Evolutionary conservation across 1,140 invertebrate genomes (phyloP), one percentile per base, ranked within the genome.

Genomic region (Dolichoris vasculosae): DNA sequence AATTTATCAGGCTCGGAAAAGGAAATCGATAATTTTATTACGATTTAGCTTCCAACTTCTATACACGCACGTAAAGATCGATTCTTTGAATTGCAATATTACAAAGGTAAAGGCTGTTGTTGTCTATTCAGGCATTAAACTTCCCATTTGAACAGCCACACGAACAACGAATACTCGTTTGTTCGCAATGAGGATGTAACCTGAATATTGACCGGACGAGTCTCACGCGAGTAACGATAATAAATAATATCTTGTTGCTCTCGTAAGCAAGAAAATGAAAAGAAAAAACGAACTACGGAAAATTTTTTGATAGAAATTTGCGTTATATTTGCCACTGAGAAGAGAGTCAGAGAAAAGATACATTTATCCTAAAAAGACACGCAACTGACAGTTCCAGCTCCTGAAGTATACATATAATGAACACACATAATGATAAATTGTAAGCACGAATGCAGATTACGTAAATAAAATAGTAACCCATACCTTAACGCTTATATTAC

Each of bases 91-190:
- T 59, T 59, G 23, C 55, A 59, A 59, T 59, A 26, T 59, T 59
- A 20, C 4, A 20, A 59, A 26, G 55, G 23, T 86, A n/a, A 59
- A 17, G 64, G 71, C 76, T 83, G 78, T 79, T 84, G n/a, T 69
- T 13, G 75, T 23, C 63, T 69, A 15, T 38, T 15, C 73, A 23
- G 59, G 75, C 63, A 78, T 84, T 48, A 43, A 84, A 67, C 59
- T 69, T 69, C 55, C 75, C 59, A 48, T 43, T 32, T 75, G 55
- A 8, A 35, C 15, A 35, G 40, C n/a, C 32, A 69, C 15, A 17
- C n/a, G 17, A 69, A 30, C 67, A 59, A 59, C 55, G 55, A 17
- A 13, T 3, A 26, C 3, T 59, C 55, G 55, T 26, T 59, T 26
- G 32, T 15, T 35, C 67, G 67, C 80, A 43, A 69, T 8, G 79